Evolutionary conservation across 2,797 vertebrate species (phyloP).

Genomic region (Arnoldichthys spilopterus): DNA sequence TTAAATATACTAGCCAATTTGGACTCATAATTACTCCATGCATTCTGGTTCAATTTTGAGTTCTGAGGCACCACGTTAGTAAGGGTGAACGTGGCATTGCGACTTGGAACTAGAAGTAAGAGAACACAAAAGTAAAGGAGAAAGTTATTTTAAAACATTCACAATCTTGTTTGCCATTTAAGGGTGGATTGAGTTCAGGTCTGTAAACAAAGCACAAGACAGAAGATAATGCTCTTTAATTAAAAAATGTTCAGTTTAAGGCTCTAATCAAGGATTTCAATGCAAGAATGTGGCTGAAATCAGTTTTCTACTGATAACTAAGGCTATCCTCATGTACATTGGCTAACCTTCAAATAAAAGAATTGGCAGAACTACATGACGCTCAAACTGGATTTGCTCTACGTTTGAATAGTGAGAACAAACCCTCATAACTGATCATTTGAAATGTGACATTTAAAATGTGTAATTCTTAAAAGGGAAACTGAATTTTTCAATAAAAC

Average conservation of each 20-base stretch:
- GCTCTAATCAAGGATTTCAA: too few species aligned
- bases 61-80: slow-evolving; percentile 80
- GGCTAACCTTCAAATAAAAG: not conserved
- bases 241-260: too few species aligned
- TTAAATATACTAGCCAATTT: slow-evolving; percentile 67
- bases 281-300: too few species aligned
- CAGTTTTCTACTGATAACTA: too few species aligned
- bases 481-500: too few species aligned
- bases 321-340: not conserved
- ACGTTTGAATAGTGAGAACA: not conserved
- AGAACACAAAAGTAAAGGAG: not conserved
- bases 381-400: too few species aligned
- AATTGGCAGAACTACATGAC: not conserved
- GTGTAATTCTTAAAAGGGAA: too few species aligned
- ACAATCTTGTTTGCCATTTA: not conserved
- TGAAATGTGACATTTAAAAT: not conserved
- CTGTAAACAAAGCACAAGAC: not conserved
- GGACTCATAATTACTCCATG: slow-evolving; percentile 74
- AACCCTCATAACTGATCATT: not conserved
- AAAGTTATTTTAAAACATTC: not conserved
- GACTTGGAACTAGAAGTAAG: slow-evolving; percentile 66
- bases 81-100: slow-evolving; percentile 79
- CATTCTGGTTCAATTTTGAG: slow-evolving; percentile 74
- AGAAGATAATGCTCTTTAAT: too few species aligned
- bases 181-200: not conserved